Evolutionary conservation across 1,140 invertebrate species (phyloP).

Genomic region (Drosophila burlai): DNA sequence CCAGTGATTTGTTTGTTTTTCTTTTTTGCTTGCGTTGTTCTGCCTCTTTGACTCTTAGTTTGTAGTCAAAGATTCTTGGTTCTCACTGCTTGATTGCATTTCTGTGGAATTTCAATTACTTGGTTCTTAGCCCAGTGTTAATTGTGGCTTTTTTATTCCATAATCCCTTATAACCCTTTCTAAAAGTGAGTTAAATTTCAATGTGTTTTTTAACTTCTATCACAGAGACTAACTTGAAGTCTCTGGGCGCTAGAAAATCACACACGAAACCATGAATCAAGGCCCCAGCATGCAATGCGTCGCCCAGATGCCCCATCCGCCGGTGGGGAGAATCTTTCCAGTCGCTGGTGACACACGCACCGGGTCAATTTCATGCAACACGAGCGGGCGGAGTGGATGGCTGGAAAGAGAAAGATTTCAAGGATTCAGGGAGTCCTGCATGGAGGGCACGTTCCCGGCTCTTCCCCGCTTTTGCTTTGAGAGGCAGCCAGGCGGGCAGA

Average conservation of each 20-base stretch:
- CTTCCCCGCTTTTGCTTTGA: constrained; percentile 49
- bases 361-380: constrained; percentile 77
- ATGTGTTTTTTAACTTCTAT: background rate
- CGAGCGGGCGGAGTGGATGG: constrained; percentile 26
- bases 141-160: background rate
- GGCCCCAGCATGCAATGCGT: constrained; percentile 26
- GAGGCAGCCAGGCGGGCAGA: constrained; percentile 60
- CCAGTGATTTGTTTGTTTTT: constrained; percentile 4
- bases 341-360: constrained; percentile 62
- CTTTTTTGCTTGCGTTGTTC: constrained; percentile 2
- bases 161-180: background rate
- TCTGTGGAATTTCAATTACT: constrained; percentile 32
- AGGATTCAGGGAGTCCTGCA: constrained; percentile 32
- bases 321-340: constrained; percentile 30
- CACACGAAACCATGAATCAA: constrained; percentile 46
- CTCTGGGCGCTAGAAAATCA: constrained; percentile 5
- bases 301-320: constrained; percentile 15
- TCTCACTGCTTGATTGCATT: constrained; percentile 28
- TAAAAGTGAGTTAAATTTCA: background rate
- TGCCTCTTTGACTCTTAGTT: constrained; percentile 30
- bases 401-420: background rate
- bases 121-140: background rate
- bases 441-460: constrained; percentile 63
- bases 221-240: background rate
- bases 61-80: constrained; percentile 10